A percentile compares a stretch with the other conserved stretches of the same genome.
These are phyloP conservation scores for Neosilurus mollespiculum DNA, from an alignment of 2,797 vertebrate genomes.

Conservation along the genomic window DNA sequence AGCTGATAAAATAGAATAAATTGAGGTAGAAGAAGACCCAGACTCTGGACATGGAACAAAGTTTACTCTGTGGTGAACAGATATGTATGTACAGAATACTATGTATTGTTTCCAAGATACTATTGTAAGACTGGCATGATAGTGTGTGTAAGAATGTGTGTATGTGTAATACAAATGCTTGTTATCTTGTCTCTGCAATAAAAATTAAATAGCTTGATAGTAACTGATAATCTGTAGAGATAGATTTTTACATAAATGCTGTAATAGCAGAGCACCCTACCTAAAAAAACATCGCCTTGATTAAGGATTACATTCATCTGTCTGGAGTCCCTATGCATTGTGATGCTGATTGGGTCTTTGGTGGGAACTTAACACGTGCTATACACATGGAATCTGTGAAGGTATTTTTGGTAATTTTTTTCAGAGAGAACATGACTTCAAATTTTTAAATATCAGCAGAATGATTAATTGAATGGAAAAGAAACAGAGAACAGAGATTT, in stretches of 20 bases:
- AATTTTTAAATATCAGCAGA: too few species aligned
- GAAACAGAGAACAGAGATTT: too few species aligned
- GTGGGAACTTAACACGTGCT: too few species aligned
- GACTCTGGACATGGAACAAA: not conserved
- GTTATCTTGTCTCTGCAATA: not conserved
- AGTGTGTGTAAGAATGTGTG: not conserved
- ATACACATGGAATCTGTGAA: too few species aligned
- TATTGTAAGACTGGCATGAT: not conserved
- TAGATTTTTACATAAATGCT: not conserved
- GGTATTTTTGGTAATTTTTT: too few species aligned
- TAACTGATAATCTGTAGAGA: not conserved
- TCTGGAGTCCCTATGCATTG: too few species aligned
- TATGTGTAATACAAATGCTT: not conserved
- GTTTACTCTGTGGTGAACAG: not conserved
- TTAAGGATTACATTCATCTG: too few species aligned
- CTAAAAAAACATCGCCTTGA: too few species aligned
- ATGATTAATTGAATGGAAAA: too few species aligned
- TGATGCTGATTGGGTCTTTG: too few species aligned
- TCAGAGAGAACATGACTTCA: too few species aligned
- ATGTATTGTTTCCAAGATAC: not conserved
- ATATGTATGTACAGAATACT: not conserved
- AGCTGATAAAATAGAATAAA: not conserved
- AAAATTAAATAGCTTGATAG: slow-evolving; percentile 5
- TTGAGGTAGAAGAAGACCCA: not conserved
- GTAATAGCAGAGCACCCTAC: not conserved